Conservation (phyloP, 1,140 invertebrate species). For the Drosophila albomicans region DNA sequence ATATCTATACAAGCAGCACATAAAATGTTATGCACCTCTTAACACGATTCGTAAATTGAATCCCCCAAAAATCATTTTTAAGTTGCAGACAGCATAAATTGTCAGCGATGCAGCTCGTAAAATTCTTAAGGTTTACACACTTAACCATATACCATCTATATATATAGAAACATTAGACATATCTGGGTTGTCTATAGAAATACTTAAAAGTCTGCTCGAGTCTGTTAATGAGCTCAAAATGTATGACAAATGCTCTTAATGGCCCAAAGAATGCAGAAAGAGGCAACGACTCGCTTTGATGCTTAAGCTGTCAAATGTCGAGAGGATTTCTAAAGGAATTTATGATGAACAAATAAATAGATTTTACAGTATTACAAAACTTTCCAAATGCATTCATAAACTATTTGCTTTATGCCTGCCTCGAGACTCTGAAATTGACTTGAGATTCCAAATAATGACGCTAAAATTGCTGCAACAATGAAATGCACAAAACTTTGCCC, state of each 20-base stretch:
- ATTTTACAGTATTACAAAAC: constrained; percentile 26
- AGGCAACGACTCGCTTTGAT: constrained; percentile 42
- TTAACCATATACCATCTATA: constrained; percentile 34
- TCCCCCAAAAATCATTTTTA: constrained; percentile 32
- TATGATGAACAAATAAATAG: constrained; percentile 22
- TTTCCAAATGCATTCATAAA: constrained; percentile 25
- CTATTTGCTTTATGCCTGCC: not conserved
- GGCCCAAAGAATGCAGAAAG: constrained; percentile 36
- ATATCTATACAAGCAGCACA: not conserved
- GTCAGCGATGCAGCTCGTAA: constrained; percentile 57
- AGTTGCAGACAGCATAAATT: constrained; percentile 59
- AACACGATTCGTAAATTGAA: constrained; percentile 43
- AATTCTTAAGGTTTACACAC: constrained; percentile 54
- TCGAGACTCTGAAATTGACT: constrained; percentile 3
- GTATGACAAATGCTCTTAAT: constrained; percentile 75
- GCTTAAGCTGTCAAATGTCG: constrained; percentile 29
- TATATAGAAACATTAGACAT: constrained; percentile 29
- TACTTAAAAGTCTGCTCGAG: constrained; percentile 34
- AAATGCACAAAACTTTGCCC: constrained; percentile 49
- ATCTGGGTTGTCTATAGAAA: constrained; percentile 52
- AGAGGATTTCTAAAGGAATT: constrained; percentile 51
- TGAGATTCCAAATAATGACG: constrained; percentile 18
- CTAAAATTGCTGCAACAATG: constrained; percentile 45
- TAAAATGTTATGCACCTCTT: constrained; percentile 17
- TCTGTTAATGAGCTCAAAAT: constrained; percentile 59